These are phyloP conservation scores for Eurypyga helias DNA, from an alignment of 2,113 vertebrate species.

Conservation along the genomic window DNA sequence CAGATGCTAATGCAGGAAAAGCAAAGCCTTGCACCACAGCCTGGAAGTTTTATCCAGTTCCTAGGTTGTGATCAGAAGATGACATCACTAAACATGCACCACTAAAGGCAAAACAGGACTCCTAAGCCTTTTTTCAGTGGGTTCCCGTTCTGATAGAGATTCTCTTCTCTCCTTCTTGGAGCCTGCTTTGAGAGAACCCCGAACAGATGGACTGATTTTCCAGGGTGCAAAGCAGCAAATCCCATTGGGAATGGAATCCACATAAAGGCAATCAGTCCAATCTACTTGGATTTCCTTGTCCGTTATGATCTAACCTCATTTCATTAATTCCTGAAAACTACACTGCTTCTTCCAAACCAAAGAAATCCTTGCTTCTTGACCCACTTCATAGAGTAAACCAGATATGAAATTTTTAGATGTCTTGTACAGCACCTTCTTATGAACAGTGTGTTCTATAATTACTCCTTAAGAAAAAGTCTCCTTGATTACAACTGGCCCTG, in stretches of 20 bases:
- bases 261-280: neutral
- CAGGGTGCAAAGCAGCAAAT: neutral
- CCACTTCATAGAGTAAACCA: neutral
- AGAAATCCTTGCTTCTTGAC: neutral
- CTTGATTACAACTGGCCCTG: neutral
- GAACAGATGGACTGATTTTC: neutral
- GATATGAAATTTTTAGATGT: neutral
- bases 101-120: neutral
- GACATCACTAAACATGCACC: neutral
- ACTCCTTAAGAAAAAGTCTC: neutral
- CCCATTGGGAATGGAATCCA: neutral
- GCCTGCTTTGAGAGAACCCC: neutral
- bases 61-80: neutral
- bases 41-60: neutral
- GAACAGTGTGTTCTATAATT: neutral
- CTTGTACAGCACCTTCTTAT: neutral
- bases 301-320: neutral
- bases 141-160: neutral
- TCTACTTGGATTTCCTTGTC: neutral
- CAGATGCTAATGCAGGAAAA: neutral
- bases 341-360: neutral
- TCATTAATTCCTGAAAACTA: neutral
- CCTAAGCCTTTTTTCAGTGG: neutral
- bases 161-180: neutral
- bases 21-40: neutral